phyloP scores from a whole-genome alignment of 2,888 invertebrate genomes.

The Xanthia icteritia region DNA sequence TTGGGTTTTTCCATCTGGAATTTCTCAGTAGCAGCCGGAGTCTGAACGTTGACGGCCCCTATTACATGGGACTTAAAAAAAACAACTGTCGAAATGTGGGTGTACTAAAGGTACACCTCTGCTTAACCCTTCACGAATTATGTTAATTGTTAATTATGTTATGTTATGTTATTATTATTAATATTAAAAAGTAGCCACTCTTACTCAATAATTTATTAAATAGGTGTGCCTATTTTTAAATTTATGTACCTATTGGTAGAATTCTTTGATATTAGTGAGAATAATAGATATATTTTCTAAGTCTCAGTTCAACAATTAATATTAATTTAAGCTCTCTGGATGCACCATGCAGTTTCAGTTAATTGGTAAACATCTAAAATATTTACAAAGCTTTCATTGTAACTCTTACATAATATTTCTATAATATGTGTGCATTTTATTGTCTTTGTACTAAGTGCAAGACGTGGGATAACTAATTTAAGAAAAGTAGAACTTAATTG shows the following conservation, averaged over 20 bases:
- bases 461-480: conserved; percentile 44
- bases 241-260: neutral
- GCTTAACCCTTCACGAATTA: too few species aligned
- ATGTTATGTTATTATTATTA: conserved; percentile 20
- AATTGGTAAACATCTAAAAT: conserved; percentile 27
- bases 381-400: conserved; percentile 19
- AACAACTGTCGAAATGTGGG: too few species aligned
- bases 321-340: conserved; percentile 7
- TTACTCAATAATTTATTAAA: neutral
- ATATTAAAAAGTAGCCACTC: too few species aligned
- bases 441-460: conserved; percentile 59
- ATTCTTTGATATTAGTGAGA: conserved; percentile 38
- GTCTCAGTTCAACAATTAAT: conserved; percentile 8
- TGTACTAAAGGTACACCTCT: too few species aligned
- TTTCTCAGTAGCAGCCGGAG: too few species aligned
- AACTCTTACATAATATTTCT: conserved; percentile 28
- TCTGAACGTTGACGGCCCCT: too few species aligned
- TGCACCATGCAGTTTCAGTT: conserved; percentile 30
- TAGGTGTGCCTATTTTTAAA: conserved; percentile 20
- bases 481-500: conserved; percentile 54
- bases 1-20: too few species aligned
- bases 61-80: too few species aligned
- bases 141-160: too few species aligned
- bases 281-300: conserved; percentile 21
- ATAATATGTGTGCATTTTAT: conserved; percentile 50